Evolutionary conservation across 2,113 vertebrate genomes (phyloP).

Genomic region (Isurus oxyrinchus): DNA sequence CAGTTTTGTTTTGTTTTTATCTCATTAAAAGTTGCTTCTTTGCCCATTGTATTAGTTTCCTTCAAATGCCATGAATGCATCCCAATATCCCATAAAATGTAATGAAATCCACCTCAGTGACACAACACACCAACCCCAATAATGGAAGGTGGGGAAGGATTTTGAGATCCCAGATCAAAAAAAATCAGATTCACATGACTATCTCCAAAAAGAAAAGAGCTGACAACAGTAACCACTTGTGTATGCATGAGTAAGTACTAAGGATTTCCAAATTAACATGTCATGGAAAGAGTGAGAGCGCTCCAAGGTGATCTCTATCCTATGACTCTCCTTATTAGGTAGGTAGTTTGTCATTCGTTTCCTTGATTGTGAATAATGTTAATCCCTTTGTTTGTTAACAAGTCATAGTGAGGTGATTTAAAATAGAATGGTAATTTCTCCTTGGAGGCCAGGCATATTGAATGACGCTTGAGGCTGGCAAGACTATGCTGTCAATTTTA

Average conservation of each 20-base stretch:
- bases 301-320: neutral
- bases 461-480: slow-evolving; percentile 9
- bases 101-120: neutral
- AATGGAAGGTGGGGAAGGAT: neutral
- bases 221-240: slow-evolving; percentile 1
- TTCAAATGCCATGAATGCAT: neutral
- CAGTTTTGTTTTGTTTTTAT: no score
- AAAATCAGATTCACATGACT: neutral
- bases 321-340: slow-evolving; percentile 32
- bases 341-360: neutral
- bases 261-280: slow-evolving; percentile 16
- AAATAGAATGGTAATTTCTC: slow-evolving; percentile 36
- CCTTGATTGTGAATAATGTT: slow-evolving; percentile 12
- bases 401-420: slow-evolving; percentile 20
- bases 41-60: neutral
- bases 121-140: neutral
- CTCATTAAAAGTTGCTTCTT: neutral
- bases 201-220: neutral
- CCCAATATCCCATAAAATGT: no score
- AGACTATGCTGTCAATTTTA: neutral
- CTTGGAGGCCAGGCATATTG: neutral
- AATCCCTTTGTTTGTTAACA: slow-evolving; percentile 26
- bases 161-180: neutral
- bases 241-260: neutral
- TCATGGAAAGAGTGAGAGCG: slow-evolving; percentile 31